Conservation (phyloP, 1,140 invertebrate genomes). For the Latrodectus geometricus region DNA sequence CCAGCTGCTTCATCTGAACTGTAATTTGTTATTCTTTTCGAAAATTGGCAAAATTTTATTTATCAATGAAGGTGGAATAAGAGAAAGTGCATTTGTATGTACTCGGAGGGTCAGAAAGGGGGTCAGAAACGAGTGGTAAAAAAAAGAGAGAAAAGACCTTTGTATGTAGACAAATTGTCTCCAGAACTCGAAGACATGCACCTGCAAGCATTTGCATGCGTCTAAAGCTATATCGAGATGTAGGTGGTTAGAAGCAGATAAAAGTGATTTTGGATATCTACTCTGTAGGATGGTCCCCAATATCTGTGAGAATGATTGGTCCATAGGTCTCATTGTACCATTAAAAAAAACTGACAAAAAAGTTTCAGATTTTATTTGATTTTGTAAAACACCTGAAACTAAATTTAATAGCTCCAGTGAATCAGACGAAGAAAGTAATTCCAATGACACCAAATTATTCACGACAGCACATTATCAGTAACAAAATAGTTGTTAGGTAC, state of each 20-base stretch:
- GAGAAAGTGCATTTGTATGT: neutral
- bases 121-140: neutral
- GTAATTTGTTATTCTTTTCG: too few species aligned
- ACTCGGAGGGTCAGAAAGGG: neutral
- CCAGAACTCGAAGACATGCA: conserved; percentile 27
- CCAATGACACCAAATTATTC: too few species aligned
- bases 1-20: too few species aligned
- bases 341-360: too few species aligned
- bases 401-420: too few species aligned
- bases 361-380: too few species aligned
- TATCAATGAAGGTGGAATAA: neutral
- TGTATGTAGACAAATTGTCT: conserved; percentile 27
- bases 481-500: too few species aligned
- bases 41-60: neutral
- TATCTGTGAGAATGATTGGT: conserved; percentile 44
- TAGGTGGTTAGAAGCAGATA: neutral
- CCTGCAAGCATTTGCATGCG: conserved; percentile 53
- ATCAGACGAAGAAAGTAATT: too few species aligned
- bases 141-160: neutral
- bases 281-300: conserved; percentile 29
- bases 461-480: too few species aligned
- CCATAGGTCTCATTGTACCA: conserved; percentile 10
- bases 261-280: conserved; percentile 38
- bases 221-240: conserved; percentile 14
- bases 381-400: too few species aligned